A percentile compares a stretch with the other conserved stretches of the same genome.
Conservation (phyloP, 2,113 vertebrate species). For the Dromiciops gliroides region DNA sequence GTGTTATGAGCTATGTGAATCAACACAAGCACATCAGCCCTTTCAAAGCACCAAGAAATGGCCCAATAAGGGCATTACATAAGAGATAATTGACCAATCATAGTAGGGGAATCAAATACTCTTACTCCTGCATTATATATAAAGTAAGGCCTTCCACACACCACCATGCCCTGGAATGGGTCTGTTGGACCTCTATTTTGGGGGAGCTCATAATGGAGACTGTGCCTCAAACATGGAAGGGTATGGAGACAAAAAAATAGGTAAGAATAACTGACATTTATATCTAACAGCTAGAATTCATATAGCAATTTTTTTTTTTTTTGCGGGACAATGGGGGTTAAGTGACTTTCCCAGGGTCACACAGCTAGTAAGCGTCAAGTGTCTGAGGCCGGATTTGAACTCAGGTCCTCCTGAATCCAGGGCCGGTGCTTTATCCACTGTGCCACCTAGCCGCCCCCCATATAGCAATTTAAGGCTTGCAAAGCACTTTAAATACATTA, state of each 20-base stretch:
- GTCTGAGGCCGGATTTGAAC: too few relatives aligned
- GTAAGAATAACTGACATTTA: neutral
- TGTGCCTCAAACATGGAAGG: neutral
- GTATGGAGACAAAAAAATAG: neutral
- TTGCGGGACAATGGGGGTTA: too few relatives aligned
- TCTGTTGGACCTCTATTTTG: neutral
- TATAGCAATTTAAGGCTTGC: neutral
- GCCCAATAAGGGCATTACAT: neutral
- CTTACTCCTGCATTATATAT: neutral
- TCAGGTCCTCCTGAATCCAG: too few relatives aligned
- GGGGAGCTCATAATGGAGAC: neutral
- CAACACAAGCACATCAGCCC: neutral
- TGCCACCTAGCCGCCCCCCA: too few relatives aligned
- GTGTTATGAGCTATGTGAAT: neutral
- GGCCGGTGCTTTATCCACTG: too few relatives aligned
- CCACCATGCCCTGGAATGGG: neutral
- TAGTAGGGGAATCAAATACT: neutral
- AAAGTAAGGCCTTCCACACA: neutral
- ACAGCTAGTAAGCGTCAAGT: too few relatives aligned
- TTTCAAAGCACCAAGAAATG: neutral
- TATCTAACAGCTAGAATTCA: neutral
- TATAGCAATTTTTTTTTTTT: neutral
- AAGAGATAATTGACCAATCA: neutral
- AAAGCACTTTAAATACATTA: neutral
- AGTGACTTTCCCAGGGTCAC: too few relatives aligned